Conservation (phyloP, 2,888 invertebrate species). For the Diloba caeruleocephala region DNA sequence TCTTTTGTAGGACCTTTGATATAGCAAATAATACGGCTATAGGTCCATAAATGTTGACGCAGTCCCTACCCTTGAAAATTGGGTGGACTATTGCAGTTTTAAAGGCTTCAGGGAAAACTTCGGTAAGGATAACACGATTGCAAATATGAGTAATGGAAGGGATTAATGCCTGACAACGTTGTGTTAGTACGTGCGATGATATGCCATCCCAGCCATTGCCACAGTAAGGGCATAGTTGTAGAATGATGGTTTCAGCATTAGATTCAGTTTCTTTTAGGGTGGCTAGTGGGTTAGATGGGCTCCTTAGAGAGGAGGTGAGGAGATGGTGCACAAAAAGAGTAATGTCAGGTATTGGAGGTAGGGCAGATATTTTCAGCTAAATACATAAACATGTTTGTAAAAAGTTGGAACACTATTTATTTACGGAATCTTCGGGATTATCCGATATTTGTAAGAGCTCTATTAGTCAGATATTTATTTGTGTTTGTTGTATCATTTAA, state of each 20-base stretch:
- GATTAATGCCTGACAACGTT: not conserved
- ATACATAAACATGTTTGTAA: too few relatives aligned
- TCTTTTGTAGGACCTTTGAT: too few relatives aligned
- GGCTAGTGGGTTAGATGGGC: constrained; percentile 1
- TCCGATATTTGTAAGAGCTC: too few relatives aligned
- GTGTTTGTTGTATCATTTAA: too few relatives aligned
- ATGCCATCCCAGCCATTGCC: constrained; percentile 3
- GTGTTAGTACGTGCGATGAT: not conserved
- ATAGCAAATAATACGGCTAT: not conserved
- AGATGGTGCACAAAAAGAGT: too few relatives aligned
- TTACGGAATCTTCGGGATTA: too few relatives aligned
- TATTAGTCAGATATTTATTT: too few relatives aligned
- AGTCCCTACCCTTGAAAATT: too few relatives aligned
- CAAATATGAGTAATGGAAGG: not conserved
- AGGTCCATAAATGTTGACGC: not conserved
- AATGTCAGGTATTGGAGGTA: too few relatives aligned
- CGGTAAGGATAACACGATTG: not conserved
- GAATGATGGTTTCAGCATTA: not conserved
- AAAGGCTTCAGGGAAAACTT: not conserved
- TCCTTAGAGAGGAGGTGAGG: too few relatives aligned
- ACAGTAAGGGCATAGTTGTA: constrained; percentile 1
- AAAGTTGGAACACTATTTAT: too few relatives aligned
- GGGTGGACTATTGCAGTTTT: constrained; percentile 1
- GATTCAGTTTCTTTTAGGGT: not conserved
- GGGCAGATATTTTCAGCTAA: too few relatives aligned